These are phyloP conservation scores for Dasypolia templi DNA, from an alignment of 2,888 invertebrate genomes.

Conservation along the genomic window DNA sequence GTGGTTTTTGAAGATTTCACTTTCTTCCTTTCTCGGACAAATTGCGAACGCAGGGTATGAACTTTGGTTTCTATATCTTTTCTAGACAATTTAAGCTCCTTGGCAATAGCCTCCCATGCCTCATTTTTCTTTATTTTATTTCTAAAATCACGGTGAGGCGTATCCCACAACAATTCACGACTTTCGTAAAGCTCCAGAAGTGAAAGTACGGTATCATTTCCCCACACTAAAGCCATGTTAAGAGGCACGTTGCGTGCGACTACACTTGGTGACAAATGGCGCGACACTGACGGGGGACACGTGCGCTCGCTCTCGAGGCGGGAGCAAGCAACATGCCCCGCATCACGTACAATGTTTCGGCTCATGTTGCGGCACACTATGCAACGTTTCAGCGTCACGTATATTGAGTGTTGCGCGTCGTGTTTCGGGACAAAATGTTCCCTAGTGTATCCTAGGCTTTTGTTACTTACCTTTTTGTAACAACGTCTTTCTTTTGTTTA, in stretches of 20 bases:
- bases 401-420: too few species aligned
- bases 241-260: conserved; percentile 56
- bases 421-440: too few species aligned
- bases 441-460: too few species aligned
- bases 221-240: conserved; percentile 53
- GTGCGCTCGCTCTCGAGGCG: conserved; percentile 58
- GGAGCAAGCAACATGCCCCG: conserved; percentile 31
- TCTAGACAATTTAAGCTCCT: conserved; percentile 45
- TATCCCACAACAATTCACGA: conserved; percentile 58
- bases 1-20: conserved; percentile 55
- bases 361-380: too few species aligned
- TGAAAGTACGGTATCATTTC: conserved; percentile 37
- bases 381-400: too few species aligned
- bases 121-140: conserved; percentile 63
- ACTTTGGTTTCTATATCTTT: conserved; percentile 59
- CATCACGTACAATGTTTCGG: conserved; percentile 53
- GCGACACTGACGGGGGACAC: conserved; percentile 54
- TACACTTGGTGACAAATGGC: conserved; percentile 55
- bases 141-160: conserved; percentile 52
- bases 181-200: conserved; percentile 58
- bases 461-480: conserved; percentile 36
- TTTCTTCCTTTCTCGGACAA: conserved; percentile 60
- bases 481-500: conserved; percentile 22
- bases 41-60: conserved; percentile 59
- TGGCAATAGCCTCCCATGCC: conserved; percentile 58